Base-by-base conservation (phyloP, 1,140 invertebrate genomes). In the Andricus grossulariae region DNA sequence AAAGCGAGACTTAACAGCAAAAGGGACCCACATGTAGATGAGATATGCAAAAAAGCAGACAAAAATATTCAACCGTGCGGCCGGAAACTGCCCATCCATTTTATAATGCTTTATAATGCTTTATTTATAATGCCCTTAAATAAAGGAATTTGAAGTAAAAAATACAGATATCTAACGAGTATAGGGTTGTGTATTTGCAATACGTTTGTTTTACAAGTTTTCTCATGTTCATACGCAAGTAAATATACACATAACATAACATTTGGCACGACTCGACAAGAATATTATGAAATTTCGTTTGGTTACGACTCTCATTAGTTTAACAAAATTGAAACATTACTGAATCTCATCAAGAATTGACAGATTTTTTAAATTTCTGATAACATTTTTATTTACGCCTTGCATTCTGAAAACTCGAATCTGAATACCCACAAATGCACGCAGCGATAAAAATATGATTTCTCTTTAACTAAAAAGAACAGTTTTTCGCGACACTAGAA, bases 171-270 rank as follows among this genome's bases (percentile, higher is more conserved):
- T 32, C 5, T 66, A 39, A 66, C 21, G 57, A 66, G 57, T 66
- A 66, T 66, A 39, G 11, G 25, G 57, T 7, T 39, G 18, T 54
- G 18, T 66, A 66, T 66, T 39, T 39, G 25, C 25, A 66, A n/a
- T 39, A 15, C 25, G 25, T 66, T 60, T 66, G 19, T 39, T 32
- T 45, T 45, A 10, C 39, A 45, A 10, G 39, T 45, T 45, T 45
- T 11, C 0, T 39, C 25, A 66, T 25, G 25, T 66, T 8, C 57
- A 39, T 39, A 39, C 57, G 57, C 57, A 66, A 66, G 57, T 32
- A 66, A 66, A 66, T 66, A 25, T 66, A 32, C 12, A 39, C 16
- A n/a, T 32, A 66, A 66, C 57, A 12, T 32, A 66, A 66, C 57
- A 32, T 66, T 66, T 66, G 21, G 25, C 25, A 15, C 7, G 57